Evolutionary conservation across 2,113 vertebrate genomes (phyloP).

Genomic region (Pao palembangensis): DNA sequence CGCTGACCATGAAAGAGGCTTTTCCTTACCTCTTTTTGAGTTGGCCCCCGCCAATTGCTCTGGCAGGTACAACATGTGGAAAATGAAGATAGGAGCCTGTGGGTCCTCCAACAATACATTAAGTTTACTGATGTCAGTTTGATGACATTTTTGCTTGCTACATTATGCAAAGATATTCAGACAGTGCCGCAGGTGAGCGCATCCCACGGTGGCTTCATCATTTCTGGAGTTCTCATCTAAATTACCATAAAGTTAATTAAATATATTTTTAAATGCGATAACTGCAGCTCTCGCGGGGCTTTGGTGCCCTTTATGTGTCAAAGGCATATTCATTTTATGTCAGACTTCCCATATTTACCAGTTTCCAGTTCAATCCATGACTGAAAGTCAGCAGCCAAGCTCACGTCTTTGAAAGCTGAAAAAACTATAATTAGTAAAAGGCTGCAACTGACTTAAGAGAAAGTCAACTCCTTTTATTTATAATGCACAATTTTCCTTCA

Average conservation of each 20-base stretch:
- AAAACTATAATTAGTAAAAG: too few species aligned
- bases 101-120: not conserved
- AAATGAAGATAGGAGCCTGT: conserved; percentile 10
- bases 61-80: conserved; percentile 28
- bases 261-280: not conserved
- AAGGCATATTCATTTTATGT: not conserved
- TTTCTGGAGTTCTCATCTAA: not conserved
- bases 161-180: too few species aligned
- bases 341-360: not conserved
- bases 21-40: not conserved
- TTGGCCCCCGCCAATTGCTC: not conserved
- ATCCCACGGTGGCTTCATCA: not conserved
- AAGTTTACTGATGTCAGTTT: too few species aligned
- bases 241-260: not conserved
- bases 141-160: too few species aligned
- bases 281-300: not conserved
- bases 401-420: too few species aligned
- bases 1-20: not conserved
- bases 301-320: not conserved
- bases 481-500: too few species aligned
- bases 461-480: too few species aligned
- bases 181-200: too few species aligned
- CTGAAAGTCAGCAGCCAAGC: too few species aligned
- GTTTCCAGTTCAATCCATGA: not conserved
- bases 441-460: too few species aligned